Conservation (phyloP, 2,797 vertebrate genomes). For the Sarcophilus harrisii region DNA sequence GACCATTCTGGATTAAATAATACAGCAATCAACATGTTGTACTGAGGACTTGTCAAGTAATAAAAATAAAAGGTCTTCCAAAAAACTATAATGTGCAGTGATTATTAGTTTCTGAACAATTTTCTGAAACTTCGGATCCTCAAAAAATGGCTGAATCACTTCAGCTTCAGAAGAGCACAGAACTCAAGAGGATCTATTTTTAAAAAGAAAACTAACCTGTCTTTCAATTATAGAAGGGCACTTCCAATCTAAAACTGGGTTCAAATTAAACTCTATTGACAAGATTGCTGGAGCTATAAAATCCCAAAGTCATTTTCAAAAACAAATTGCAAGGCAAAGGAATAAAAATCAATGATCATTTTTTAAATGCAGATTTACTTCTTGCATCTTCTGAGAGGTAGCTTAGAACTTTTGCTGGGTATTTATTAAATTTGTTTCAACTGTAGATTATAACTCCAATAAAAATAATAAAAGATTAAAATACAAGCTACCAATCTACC, state of each 20-base stretch:
- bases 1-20: constrained; percentile 33
- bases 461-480: constrained; percentile 51
- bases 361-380: neutral
- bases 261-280: constrained; percentile 43
- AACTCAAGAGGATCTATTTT: constrained; percentile 25
- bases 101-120: constrained; percentile 14
- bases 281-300: neutral
- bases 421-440: constrained; percentile 29
- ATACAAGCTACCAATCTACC: neutral
- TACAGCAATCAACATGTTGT: neutral
- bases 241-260: neutral
- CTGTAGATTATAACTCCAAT: neutral
- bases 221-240: constrained; percentile 20
- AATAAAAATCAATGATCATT: constrained; percentile 23
- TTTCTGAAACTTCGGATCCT: neutral
- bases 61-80: neutral
- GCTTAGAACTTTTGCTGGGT: constrained; percentile 33
- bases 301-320: neutral
- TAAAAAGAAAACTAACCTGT: neutral
- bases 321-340: neutral
- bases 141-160: constrained; percentile 13
- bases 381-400: constrained; percentile 17
- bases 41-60: constrained; percentile 38
- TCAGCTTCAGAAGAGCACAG: constrained; percentile 25
- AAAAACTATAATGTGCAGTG: neutral